phyloP scores from a whole-genome alignment of 2,797 vertebrate species.

The Esox lucius region DNA sequence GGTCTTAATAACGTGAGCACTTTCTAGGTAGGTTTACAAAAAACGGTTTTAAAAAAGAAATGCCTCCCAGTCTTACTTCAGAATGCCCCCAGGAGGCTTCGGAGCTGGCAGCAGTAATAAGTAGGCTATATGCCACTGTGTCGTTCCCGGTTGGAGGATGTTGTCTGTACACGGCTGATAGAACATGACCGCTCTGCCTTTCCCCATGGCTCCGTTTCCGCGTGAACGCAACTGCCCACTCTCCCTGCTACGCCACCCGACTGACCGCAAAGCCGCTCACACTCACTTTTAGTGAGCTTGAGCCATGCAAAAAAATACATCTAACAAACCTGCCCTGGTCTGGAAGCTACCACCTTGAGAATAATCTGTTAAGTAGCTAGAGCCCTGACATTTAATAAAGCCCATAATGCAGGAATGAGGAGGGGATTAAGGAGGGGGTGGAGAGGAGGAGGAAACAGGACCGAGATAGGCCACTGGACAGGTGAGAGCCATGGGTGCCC shows the following conservation, averaged over 20 bases:
- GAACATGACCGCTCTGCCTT: constrained; percentile 55
- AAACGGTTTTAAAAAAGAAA: neutral
- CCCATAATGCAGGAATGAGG: constrained; percentile 33
- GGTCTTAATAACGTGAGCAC: neutral
- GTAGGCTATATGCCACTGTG: constrained; percentile 19
- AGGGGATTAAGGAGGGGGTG: constrained; percentile 16
- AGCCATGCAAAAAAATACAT: constrained; percentile 14
- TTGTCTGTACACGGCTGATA: constrained; percentile 49
- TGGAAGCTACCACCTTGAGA: constrained; percentile 26
- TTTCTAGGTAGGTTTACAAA: neutral
- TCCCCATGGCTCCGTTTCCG: constrained; percentile 52
- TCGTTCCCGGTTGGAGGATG: constrained; percentile 40
- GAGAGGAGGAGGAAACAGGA: constrained; percentile 28
- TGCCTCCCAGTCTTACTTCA: neutral
- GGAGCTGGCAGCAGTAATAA: constrained; percentile 38
- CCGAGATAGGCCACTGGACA: constrained; percentile 57
- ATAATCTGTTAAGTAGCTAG: constrained; percentile 30
- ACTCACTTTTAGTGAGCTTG: constrained; percentile 38
- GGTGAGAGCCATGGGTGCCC: constrained; percentile 67
- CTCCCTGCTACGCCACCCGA: constrained; percentile 41
- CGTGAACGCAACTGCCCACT: constrained; percentile 37
- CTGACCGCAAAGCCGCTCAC: constrained; percentile 38
- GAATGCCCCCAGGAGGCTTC: constrained; percentile 17
- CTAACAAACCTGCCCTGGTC: neutral
- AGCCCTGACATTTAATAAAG: constrained; percentile 42